Base-by-base conservation (phyloP, 23 tunicate species). In the Ciona savignyi region DNA sequence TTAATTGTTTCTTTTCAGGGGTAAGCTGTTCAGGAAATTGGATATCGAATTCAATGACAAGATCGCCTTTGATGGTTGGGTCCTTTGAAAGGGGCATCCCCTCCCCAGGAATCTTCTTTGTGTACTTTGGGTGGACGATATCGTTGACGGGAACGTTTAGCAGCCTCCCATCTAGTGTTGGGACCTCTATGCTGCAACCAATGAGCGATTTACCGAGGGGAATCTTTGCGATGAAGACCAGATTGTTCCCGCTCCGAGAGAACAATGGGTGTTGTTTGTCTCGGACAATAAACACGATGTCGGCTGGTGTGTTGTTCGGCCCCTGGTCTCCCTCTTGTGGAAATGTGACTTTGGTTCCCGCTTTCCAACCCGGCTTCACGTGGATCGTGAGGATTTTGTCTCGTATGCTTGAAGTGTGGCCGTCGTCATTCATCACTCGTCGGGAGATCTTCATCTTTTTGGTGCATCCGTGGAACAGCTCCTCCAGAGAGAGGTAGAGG, bases 241-340 rank as follows among this genome's bases (percentile, higher is more conserved):
- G 75, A 70, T 93, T 74, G 63, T 93, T 83, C 28, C 84, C 89
- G 1, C 63, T 48, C 32, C 98, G 81, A 27, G 77, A 29, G 84
- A 85, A 93, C 61, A 93, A 74, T 28, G 79, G 83, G 74, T 93
- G 94, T 4, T 68, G 81, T 71, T 82, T 81, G 72, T 93, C 98
- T 31, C 76, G 77, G 2, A 93, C 81, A 27, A 93, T 81, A 68
- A 86, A 93, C 27, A 93, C 98, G 66, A 93, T 93, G 35, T 93
- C 98, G 31, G 98, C 94, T 3, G 98, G 98, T 32, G 86, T 70
- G 60, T 88, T 93, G 76, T 93, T 93, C 0, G 98, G 98, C n/a
- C 98, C 98, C 68, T 93, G 98, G 64, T 93, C 98, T 23, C 98
- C 98, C 65, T 93, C 98, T 74, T 93, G 85, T 1, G 93, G 93